phyloP scores from a whole-genome alignment of 1,140 invertebrate genomes.

The Calephelis nemesis region DNA sequence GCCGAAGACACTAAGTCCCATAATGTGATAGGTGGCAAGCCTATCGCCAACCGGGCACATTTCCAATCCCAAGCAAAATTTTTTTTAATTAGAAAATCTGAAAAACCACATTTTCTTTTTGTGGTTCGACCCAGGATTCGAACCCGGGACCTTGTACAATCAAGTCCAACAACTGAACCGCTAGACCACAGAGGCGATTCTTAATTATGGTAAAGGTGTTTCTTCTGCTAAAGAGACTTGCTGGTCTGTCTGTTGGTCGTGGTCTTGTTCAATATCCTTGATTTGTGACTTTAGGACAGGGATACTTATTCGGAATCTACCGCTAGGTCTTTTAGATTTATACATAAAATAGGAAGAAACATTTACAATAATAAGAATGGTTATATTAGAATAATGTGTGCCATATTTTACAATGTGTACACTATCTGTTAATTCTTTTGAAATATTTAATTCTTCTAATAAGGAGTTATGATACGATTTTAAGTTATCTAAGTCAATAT shows the following conservation, averaged over 20 bases:
- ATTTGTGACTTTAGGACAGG: background rate
- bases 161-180: no score
- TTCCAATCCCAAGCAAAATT: no score
- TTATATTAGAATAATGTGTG: slow-evolving; percentile 9
- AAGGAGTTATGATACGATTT: background rate
- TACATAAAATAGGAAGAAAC: background rate
- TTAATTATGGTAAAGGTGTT: background rate
- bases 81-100: no score
- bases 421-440: background rate
- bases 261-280: no score
- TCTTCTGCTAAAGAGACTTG: background rate
- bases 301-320: background rate
- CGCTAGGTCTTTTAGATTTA: background rate
- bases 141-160: no score
- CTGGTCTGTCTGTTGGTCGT: background rate
- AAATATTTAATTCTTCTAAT: background rate
- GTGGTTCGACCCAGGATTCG: no score
- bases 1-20: no score
- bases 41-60: no score
- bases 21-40: no score
- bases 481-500: slow-evolving; percentile 23
- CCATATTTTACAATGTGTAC: slow-evolving; percentile 14
- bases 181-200: no score
- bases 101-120: no score
- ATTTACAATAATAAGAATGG: background rate